Percentiles rank a stretch among this genome's conserved stretches.
phyloP scores from a whole-genome alignment of 2,888 invertebrate genomes.

The Hetaerina titia region DNA sequence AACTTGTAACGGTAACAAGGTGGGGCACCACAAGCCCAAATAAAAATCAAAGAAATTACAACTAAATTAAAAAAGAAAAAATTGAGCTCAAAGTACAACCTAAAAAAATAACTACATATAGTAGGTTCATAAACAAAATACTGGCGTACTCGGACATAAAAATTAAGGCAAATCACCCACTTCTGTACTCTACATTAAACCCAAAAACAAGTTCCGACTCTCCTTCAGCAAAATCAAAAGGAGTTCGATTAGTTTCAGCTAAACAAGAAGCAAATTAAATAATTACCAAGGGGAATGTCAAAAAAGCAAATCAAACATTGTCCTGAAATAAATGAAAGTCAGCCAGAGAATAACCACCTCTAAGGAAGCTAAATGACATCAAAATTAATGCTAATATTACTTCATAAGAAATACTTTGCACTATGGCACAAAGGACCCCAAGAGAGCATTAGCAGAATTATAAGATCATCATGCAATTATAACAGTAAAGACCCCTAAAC shows the following conservation, averaged over 20 bases:
- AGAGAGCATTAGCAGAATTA: slow-evolving; percentile 86
- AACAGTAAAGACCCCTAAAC: slow-evolving; percentile 83
- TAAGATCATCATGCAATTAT: slow-evolving; percentile 84
- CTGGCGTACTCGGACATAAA: slow-evolving; percentile 85
- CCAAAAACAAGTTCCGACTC: slow-evolving; percentile 89
- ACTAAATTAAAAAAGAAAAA: too few species aligned
- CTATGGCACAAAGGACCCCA: slow-evolving; percentile 84
- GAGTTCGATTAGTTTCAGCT: slow-evolving; percentile 86
- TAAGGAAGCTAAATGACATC: slow-evolving; percentile 81
- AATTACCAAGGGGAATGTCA: slow-evolving; percentile 80
- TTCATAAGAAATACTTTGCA: slow-evolving; percentile 89
- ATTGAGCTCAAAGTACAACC: too few species aligned
- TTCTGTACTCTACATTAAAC: slow-evolving; percentile 88
- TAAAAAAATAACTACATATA: slow-evolving; percentile 82
- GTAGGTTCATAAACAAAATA: slow-evolving; percentile 84
- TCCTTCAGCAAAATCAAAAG: slow-evolving; percentile 89
- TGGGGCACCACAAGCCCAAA: slow-evolving; percentile 84
- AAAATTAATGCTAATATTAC: slow-evolving; percentile 85
- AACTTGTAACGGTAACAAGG: slow-evolving; percentile 87
- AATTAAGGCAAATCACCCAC: slow-evolving; percentile 85
- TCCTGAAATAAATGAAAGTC: slow-evolving; percentile 79
- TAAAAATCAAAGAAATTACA: slow-evolving; percentile 82
- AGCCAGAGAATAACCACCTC: slow-evolving; percentile 80
- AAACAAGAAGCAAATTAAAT: slow-evolving; percentile 82
- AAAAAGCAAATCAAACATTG: slow-evolving; percentile 80